These are phyloP conservation scores for Odiellus spinosus DNA, from an alignment of 2,888 invertebrate species.

Conservation along the genomic window DNA sequence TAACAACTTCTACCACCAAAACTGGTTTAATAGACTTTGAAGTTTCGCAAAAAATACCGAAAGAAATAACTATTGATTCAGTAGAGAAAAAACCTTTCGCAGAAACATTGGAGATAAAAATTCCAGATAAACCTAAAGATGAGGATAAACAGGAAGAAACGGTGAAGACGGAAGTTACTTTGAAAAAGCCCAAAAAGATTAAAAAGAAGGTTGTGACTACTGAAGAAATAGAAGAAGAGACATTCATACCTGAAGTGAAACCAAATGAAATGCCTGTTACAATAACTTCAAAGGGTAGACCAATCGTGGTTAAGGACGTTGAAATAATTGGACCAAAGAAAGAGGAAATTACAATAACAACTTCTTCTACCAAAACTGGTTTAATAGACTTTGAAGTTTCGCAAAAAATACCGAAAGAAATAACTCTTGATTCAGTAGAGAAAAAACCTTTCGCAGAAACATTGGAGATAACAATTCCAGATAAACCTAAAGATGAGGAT, in stretches of 20 bases:
- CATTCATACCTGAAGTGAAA: too few relatives aligned
- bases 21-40: neutral
- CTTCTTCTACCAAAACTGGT: neutral
- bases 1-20: neutral
- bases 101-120: too few relatives aligned
- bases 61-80: neutral
- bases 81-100: constrained; percentile 3
- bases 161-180: neutral
- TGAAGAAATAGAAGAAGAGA: neutral
- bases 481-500: neutral
- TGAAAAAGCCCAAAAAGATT: neutral
- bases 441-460: constrained; percentile 7
- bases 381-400: neutral
- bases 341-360: neutral
- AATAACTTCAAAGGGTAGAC: neutral
- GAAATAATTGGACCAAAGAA: neutral
- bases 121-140: too few relatives aligned
- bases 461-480: neutral
- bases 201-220: neutral
- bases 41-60: constrained; percentile 1
- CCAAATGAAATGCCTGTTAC: too few relatives aligned
- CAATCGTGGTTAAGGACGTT: too few relatives aligned
- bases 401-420: constrained; percentile 1
- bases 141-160: neutral
- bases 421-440: neutral